Evolutionary conservation across 2,797 vertebrate genomes (phyloP).

Genomic region (Loriculus beryllinus): DNA sequence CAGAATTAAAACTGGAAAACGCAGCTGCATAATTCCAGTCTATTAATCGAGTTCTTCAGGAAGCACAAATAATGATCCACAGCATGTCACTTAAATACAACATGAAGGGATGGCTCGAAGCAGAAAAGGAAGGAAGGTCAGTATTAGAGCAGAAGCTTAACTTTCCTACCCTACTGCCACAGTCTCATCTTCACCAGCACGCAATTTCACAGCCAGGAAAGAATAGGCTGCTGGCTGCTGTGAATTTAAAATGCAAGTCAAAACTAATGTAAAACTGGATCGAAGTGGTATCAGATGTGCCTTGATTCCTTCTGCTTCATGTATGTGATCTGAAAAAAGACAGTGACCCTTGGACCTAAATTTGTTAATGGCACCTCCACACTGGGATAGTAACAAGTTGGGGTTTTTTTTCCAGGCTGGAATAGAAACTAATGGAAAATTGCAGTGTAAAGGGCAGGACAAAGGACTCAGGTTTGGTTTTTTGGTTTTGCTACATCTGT

Average conservation of each 20-base stretch:
- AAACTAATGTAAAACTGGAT: neutral
- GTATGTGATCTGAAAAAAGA: neutral
- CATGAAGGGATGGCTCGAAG: neutral
- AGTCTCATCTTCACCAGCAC: neutral
- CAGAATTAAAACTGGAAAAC: neutral
- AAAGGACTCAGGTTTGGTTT: neutral
- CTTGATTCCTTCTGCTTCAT: neutral
- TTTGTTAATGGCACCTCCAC: neutral
- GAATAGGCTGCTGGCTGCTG: neutral
- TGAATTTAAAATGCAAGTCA: neutral
- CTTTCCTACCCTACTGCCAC: neutral
- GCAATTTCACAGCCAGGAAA: neutral
- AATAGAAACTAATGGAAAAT: neutral
- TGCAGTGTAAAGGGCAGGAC: neutral
- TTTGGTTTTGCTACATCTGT: neutral
- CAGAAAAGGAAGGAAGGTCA: neutral
- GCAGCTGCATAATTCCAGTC: neutral
- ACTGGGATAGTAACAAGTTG: neutral
- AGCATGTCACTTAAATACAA: neutral
- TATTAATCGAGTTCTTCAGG: neutral
- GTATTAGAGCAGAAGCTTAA: neutral
- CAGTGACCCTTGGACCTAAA: neutral
- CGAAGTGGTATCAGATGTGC: neutral
- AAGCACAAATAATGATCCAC: neutral
- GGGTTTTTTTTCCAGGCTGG: neutral